phyloP scores from a whole-genome alignment of 2,797 vertebrate species.

The Leucoraja ocellata region DNA sequence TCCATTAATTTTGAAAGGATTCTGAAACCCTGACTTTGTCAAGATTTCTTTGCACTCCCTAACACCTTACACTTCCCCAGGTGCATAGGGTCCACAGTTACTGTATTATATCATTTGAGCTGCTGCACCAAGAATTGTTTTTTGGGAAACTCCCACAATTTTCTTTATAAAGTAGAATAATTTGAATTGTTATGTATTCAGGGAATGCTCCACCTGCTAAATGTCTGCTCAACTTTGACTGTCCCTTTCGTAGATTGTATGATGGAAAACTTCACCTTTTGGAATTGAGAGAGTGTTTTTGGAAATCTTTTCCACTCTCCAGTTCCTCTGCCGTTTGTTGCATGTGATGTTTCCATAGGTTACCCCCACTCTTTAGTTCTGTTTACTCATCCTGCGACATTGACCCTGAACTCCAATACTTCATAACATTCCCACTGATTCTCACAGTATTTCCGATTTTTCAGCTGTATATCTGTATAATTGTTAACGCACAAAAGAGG shows the following conservation, averaged over 20 bases:
- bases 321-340: background rate
- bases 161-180: background rate
- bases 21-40: background rate
- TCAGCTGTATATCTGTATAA: background rate
- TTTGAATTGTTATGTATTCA: background rate
- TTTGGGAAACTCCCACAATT: background rate
- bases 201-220: background rate
- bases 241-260: background rate
- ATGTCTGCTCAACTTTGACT: background rate
- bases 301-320: background rate
- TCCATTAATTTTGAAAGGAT: too few relatives aligned
- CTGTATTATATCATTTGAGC: background rate
- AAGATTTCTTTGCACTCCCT: background rate
- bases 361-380: background rate
- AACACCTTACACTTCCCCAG: background rate
- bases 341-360: background rate
- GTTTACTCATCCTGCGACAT: too few relatives aligned
- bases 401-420: too few relatives aligned
- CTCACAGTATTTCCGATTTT: background rate
- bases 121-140: background rate
- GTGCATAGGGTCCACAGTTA: background rate
- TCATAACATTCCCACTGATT: too few relatives aligned
- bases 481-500: background rate
- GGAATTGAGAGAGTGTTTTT: background rate
- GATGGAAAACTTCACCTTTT: background rate